phyloP scores from a whole-genome alignment of 2,888 invertebrate genomes.

The Fragum fragum region DNA sequence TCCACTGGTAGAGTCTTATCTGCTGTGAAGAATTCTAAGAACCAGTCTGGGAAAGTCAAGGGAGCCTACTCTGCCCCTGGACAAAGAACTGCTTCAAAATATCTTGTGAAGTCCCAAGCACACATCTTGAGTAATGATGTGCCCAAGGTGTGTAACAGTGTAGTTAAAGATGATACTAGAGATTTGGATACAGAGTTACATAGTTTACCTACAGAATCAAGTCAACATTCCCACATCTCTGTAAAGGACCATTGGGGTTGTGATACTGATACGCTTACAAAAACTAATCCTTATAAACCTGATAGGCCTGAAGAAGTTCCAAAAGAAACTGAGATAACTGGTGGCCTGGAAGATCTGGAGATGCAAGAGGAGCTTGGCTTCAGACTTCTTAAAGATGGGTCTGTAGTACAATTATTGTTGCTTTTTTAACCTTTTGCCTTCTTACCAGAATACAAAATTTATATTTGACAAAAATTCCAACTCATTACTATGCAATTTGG shows the following conservation, averaged over 20 bases:
- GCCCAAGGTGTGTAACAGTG: not conserved
- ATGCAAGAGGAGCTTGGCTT: not conserved
- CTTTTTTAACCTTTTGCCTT: no score
- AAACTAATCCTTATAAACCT: not conserved
- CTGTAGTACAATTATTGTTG: no score
- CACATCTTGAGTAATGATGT: not conserved
- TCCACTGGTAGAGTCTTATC: slow-evolving; percentile 39
- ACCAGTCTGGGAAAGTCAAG: slow-evolving; percentile 10
- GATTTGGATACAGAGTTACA: no score
- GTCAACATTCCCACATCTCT: no score
- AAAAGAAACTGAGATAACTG: not conserved
- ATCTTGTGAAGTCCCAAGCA: not conserved
- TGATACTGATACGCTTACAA: not conserved
- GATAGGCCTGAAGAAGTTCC: not conserved
- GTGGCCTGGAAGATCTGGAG: not conserved
- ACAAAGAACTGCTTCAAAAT: slow-evolving; percentile 16
- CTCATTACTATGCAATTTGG: no score
- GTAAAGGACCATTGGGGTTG: not conserved
- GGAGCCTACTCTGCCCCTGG: not conserved
- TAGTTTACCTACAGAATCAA: no score
- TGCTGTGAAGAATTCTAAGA: slow-evolving; percentile 16
- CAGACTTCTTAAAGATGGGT: slow-evolving; percentile 28
- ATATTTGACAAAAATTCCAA: no score
- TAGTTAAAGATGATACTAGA: no score
- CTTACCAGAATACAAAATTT: no score